A percentile compares a stretch with the other conserved stretches of the same genome.
These are phyloP conservation scores for Latrodectus elegans DNA, from an alignment of 2,888 invertebrate genomes.

Conservation along the genomic window DNA sequence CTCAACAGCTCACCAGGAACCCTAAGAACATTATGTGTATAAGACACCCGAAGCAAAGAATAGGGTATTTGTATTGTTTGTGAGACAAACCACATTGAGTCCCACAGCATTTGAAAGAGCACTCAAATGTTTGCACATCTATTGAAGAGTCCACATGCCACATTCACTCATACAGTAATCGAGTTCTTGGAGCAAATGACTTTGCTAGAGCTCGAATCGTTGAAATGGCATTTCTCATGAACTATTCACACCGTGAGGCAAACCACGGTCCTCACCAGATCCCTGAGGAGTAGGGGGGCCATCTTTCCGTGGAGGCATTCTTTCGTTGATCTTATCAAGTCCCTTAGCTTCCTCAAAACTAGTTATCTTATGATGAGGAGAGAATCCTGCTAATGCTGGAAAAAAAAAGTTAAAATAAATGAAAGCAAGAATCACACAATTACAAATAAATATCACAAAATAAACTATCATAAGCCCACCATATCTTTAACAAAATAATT, in stretches of 20 bases:
- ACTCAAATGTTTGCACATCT: constrained; percentile 25
- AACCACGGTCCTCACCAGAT: constrained; percentile 51
- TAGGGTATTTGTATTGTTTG: constrained; percentile 51
- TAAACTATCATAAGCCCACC: no score
- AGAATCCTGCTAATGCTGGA: constrained; percentile 94
- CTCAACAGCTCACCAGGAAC: constrained; percentile 58
- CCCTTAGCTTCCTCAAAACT: constrained; percentile 99
- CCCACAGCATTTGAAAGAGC: constrained; percentile 25
- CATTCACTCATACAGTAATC: constrained; percentile 21
- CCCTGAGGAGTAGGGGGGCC: constrained; percentile 68
- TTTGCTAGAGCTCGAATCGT: constrained; percentile 29
- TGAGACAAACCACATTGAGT: constrained; percentile 40
- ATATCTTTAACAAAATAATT: no score
- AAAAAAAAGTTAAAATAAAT: constrained; percentile 19
- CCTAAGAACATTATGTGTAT: constrained; percentile 43
- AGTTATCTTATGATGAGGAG: constrained; percentile 96
- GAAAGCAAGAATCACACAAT: background rate
- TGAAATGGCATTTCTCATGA: constrained; percentile 56
- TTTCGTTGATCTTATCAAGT: constrained; percentile 98
- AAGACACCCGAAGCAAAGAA: constrained; percentile 66
- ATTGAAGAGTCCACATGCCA: constrained; percentile 11
- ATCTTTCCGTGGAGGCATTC: constrained; percentile 90
- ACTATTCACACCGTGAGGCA: constrained; percentile 58
- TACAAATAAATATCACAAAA: no score
- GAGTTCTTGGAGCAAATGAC: constrained; percentile 16